Conservation (phyloP, 2,888 invertebrate genomes). For the Drosophila neonasuta region DNA sequence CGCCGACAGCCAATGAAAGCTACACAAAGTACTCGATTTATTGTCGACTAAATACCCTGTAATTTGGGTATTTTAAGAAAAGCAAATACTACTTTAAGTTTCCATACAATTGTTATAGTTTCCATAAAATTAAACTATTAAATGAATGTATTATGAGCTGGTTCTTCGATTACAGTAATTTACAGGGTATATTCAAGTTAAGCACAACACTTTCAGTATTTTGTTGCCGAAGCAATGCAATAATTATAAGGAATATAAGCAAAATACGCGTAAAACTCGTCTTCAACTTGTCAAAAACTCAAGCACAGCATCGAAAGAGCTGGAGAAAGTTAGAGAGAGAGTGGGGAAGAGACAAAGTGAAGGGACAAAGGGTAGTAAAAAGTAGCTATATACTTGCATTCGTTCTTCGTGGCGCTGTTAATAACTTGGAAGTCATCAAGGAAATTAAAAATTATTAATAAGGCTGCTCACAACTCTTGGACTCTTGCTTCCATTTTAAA, state of each 20-base stretch:
- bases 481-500: slow-evolving; percentile 63
- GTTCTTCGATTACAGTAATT: too few relatives aligned
- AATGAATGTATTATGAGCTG: too few relatives aligned
- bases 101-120: too few relatives aligned
- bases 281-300: slow-evolving; percentile 49
- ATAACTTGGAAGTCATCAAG: slow-evolving; percentile 80
- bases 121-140: too few relatives aligned
- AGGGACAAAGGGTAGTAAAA: slow-evolving; percentile 2
- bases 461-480: slow-evolving; percentile 59
- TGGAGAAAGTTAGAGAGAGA: background rate
- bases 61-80: background rate
- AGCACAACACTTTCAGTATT: background rate
- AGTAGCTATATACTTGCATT: slow-evolving; percentile 36
- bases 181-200: slow-evolving; percentile 4
- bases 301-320: slow-evolving; percentile 4
- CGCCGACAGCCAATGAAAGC: slow-evolving; percentile 8
- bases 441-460: slow-evolving; percentile 81
- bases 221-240: slow-evolving; percentile 28
- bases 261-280: slow-evolving; percentile 53
- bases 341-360: background rate
- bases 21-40: background rate
- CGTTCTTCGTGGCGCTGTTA: slow-evolving; percentile 63
- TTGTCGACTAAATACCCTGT: slow-evolving; percentile 1
- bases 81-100: too few relatives aligned
- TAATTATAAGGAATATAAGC: slow-evolving; percentile 45